Base-by-base conservation (phyloP, 2,888 invertebrate genomes). In the Xanthorhoe spadicearia region DNA sequence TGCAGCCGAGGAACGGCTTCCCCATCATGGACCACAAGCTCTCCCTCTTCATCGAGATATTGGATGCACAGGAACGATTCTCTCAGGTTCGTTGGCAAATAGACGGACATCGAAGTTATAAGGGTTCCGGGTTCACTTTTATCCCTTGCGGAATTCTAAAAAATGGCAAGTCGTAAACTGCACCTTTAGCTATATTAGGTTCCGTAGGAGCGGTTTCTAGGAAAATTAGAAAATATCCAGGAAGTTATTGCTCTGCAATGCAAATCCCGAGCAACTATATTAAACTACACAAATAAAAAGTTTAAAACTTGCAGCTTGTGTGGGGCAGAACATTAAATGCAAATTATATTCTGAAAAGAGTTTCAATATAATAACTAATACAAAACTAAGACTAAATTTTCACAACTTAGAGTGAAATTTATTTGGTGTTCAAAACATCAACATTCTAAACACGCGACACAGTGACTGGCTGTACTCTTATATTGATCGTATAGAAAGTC, bases 11-110 rank as follows among this genome's bases (percentile, higher is more conserved):
- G 67, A 96, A 96, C 82, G 96, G 96, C 19, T 96, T 96, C 88
- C 95, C 95, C 78, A 95, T 96, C 83, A 94, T 96, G 90, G 96
- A 96, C 82, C 96, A 96, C 90, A 96, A 96, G 84, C 94, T 97
- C 82, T 94, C 96, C 51, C 94, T 97, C 56, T 96, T 97, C 90
- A 95, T 97, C 84, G 97, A 97, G 82, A 97, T 97, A 78, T 94
- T 97, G 86, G 96, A 96, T 84, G 96, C 96, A 61, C 97, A 97
- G 93, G 96, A 96, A 84, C 94, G 95, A 83, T 96, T 97, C 83
- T 96, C 96, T 82, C 96, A 97, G 96, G 97, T 64, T 58, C 38
- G 51, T 57, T 48, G 5, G 13, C 3, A 23, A 46, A 9, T 17
- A 48, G 6, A 17, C 17, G 8, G 48, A 48, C 48, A 43, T 13